These are phyloP conservation scores for Sebastes baramenuke DNA, from an alignment of 2,797 vertebrate genomes.

Conservation along the genomic window DNA sequence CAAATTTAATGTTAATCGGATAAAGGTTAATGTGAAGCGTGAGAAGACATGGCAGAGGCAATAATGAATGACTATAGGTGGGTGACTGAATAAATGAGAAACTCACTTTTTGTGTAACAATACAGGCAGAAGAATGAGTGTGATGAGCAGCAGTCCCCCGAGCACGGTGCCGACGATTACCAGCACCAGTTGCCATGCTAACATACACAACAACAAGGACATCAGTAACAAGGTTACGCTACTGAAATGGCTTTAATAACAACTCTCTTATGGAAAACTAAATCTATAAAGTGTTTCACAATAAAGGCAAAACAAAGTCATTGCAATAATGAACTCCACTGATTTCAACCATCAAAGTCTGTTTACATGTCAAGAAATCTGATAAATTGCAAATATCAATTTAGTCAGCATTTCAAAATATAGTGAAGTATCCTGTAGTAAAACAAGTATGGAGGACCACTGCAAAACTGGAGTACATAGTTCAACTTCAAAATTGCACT, in stretches of 20 bases:
- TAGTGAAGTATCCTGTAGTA: not conserved
- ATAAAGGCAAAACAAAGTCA: not conserved
- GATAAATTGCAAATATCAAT: not conserved
- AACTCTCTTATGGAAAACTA: not conserved
- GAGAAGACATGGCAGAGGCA: not conserved
- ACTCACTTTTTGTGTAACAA: constrained; percentile 47
- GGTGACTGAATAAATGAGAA: not conserved
- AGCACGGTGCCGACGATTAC: constrained; percentile 57
- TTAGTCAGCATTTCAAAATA: not conserved
- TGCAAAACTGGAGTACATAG: not conserved
- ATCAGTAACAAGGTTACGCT: not conserved
- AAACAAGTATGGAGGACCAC: not conserved
- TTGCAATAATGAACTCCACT: not conserved
- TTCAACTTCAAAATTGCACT: no score
- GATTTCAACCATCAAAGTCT: not conserved
- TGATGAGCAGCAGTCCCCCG: constrained; percentile 62
- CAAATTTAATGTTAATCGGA: not conserved
- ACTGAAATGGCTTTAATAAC: not conserved
- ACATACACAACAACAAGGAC: not conserved
- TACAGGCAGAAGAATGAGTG: constrained; percentile 39
- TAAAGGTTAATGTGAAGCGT: not conserved
- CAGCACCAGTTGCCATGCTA: constrained; percentile 57
- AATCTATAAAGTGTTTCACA: not conserved
- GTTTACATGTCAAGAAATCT: not conserved
- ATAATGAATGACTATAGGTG: not conserved